A percentile compares a stretch with the other conserved stretches of the same genome.
Evolutionary conservation across 2,797 vertebrate genomes (phyloP).

Genomic region (Antennarius maculatus): DNA sequence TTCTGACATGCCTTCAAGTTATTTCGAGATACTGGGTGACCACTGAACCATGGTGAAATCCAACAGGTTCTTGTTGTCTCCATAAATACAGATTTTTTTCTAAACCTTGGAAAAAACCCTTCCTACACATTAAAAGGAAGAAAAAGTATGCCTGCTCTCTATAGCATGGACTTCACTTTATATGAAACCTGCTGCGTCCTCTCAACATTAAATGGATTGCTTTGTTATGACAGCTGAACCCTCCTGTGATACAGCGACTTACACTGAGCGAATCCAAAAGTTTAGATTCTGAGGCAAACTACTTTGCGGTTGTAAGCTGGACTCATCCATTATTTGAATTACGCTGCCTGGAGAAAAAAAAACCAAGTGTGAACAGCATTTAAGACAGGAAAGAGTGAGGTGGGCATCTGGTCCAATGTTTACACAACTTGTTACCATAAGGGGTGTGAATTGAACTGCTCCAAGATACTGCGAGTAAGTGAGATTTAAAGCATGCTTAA

Average conservation of each 20-base stretch:
- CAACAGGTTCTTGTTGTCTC: constrained; percentile 57
- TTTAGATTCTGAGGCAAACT: constrained; percentile 60
- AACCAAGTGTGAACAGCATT: constrained; percentile 50
- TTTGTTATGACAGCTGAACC: constrained; percentile 78
- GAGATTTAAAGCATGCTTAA: constrained; percentile 73
- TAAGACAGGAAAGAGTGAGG: constrained; percentile 54
- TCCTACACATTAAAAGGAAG: constrained; percentile 28
- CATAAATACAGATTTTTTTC: constrained; percentile 44
- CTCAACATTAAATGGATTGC: constrained; percentile 69
- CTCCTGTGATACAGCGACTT: constrained; percentile 61
- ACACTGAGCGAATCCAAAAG: constrained; percentile 60
- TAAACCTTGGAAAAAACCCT: constrained; percentile 54
- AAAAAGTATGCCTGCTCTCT: constrained; percentile 20
- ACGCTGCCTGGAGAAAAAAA: constrained; percentile 44
- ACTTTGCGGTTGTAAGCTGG: constrained; percentile 49
- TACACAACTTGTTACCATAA: constrained; percentile 71
- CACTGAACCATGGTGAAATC: constrained; percentile 27
- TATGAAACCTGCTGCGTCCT: constrained; percentile 64
- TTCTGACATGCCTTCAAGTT: constrained; percentile 52
- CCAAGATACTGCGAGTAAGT: constrained; percentile 48
- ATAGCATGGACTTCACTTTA: constrained; percentile 60
- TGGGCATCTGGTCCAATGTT: constrained; percentile 67
- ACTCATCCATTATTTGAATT: constrained; percentile 73
- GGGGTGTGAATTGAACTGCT: constrained; percentile 64
- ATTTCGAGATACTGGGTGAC: constrained; percentile 41